A percentile compares a stretch with the other conserved stretches of the same genome.
These are phyloP conservation scores for Dorcus parallelipipedus DNA, from an alignment of 2,888 invertebrate genomes.

Conservation along the genomic window DNA sequence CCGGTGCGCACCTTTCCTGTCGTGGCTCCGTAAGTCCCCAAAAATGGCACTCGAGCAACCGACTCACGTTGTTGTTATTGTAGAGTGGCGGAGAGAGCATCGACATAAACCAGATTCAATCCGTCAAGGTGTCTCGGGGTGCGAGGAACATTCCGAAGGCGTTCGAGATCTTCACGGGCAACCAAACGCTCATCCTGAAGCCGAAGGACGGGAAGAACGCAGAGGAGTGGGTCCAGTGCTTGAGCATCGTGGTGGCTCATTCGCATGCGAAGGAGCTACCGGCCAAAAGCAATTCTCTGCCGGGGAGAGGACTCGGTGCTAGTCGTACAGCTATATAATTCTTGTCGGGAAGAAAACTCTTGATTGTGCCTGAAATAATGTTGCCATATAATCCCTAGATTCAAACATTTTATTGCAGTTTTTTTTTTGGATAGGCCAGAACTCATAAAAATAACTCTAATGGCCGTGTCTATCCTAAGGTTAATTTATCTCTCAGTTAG, in stretches of 20 bases:
- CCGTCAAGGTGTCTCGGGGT: constrained; percentile 89
- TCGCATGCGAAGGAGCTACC: constrained; percentile 64
- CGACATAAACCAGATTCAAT: constrained; percentile 89
- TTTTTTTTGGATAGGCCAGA: too few relatives aligned
- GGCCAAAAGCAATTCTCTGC: constrained; percentile 50
- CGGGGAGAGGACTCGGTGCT: constrained; percentile 48
- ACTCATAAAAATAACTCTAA: too few relatives aligned
- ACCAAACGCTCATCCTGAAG: constrained; percentile 88
- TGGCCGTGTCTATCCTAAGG: too few relatives aligned
- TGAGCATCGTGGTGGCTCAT: constrained; percentile 90
- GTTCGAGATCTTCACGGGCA: constrained; percentile 94
- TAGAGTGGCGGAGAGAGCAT: constrained; percentile 84
- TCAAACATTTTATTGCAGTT: too few relatives aligned
- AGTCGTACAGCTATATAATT: constrained; percentile 44
- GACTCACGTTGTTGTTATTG: not conserved
- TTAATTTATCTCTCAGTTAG: too few relatives aligned
- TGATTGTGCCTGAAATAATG: too few relatives aligned
- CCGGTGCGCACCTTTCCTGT: constrained; percentile 87
- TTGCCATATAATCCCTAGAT: too few relatives aligned
- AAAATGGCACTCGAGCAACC: too few relatives aligned
- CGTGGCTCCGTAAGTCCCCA: constrained; percentile 68
- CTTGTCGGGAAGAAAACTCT: too few relatives aligned
- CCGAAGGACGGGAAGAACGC: constrained; percentile 93
- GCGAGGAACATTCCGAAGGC: constrained; percentile 92
- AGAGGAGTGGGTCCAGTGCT: constrained; percentile 94